Evolutionary conservation across 2,113 vertebrate genomes (phyloP).

Genomic region (Tringa solitaria): DNA sequence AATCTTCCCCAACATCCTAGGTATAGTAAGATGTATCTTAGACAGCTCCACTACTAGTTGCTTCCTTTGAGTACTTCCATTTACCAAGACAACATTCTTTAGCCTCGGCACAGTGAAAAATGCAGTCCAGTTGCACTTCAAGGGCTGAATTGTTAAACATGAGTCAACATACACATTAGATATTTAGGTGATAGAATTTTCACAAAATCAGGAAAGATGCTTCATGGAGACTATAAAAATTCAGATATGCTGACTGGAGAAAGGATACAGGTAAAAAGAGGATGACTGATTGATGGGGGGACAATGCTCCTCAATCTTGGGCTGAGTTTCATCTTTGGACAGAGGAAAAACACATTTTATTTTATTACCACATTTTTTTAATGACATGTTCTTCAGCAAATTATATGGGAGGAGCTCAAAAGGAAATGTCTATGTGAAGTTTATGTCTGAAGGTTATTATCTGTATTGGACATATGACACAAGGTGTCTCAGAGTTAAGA

Average conservation of each 20-base stretch:
- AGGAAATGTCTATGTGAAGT: neutral
- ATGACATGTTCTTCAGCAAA: neutral
- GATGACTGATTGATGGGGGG: neutral
- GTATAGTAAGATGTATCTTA: neutral
- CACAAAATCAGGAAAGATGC: neutral
- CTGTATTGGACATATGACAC: neutral
- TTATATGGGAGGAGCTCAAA: neutral
- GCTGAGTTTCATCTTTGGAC: neutral
- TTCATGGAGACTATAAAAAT: neutral
- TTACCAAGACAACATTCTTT: neutral
- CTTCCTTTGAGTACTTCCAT: neutral
- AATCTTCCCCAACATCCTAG: neutral
- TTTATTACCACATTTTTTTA: neutral
- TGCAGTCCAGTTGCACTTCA: neutral
- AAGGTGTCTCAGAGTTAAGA: rapidly evolving
- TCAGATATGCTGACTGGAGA: neutral
- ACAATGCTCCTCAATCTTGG: neutral
- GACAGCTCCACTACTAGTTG: neutral
- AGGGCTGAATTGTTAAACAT: neutral
- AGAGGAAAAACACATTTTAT: neutral
- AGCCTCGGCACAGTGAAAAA: neutral
- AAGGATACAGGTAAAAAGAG: neutral
- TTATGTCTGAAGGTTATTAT: neutral
- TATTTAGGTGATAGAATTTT: neutral
- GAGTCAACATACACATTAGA: neutral